Evolutionary conservation across 2,113 vertebrate species (phyloP).

Genomic region (Coturnix japonica): DNA sequence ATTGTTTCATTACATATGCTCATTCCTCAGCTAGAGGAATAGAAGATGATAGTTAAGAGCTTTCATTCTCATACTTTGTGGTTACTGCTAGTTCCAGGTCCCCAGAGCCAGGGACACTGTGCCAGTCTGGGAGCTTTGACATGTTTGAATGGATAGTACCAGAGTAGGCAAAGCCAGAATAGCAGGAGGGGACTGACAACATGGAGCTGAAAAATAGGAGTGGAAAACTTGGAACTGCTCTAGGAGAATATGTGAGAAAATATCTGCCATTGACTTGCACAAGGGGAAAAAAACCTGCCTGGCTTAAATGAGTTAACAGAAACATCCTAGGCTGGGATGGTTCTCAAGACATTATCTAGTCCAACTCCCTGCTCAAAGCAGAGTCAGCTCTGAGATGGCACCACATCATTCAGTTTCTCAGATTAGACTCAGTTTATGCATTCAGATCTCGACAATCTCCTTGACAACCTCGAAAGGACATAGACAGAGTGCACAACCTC

Average conservation of each 20-base stretch:
- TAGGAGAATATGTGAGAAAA: not conserved
- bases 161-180: not conserved
- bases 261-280: not conserved
- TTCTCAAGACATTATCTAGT: not conserved
- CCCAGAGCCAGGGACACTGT: not conserved
- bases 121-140: not conserved
- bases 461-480: not conserved
- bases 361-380: no score
- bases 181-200: not conserved
- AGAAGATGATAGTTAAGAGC: not conserved
- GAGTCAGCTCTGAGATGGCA: not conserved
- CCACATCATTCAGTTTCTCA: not conserved
- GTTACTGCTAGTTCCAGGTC: not conserved
- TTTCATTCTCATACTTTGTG: not conserved
- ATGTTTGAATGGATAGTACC: not conserved
- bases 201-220: not conserved
- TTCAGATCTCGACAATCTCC: not conserved
- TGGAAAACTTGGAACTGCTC: not conserved
- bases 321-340: not conserved
- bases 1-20: not conserved
- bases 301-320: not conserved
- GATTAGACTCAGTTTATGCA: not conserved
- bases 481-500: not conserved
- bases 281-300: not conserved
- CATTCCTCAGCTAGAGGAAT: not conserved